Conservation (phyloP, 2,888 invertebrate genomes). For the Heliconius ismenius region DNA sequence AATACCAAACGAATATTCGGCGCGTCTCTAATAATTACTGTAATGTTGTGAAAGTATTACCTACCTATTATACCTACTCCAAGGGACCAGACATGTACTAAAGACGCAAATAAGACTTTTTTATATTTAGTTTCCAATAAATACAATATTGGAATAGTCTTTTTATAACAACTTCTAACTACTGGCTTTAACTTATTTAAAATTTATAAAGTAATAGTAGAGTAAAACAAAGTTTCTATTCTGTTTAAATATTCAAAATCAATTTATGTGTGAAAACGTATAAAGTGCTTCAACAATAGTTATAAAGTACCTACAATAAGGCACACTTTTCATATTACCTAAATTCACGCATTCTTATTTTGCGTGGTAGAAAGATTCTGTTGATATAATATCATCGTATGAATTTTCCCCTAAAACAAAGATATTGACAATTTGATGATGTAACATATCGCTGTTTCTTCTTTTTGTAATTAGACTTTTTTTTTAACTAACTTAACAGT, state of each 20-base stretch:
- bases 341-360: not conserved
- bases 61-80: too few relatives aligned
- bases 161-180: constrained; percentile 1
- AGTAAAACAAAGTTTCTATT: not conserved
- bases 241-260: constrained; percentile 11
- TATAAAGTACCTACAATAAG: not conserved
- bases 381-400: not conserved
- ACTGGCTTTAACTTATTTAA: not conserved
- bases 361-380: not conserved
- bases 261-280: not conserved
- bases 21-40: too few relatives aligned
- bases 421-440: not conserved
- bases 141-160: not conserved
- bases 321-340: not conserved
- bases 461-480: too few relatives aligned
- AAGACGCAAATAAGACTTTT: too few relatives aligned
- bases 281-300: not conserved
- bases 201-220: constrained; percentile 9
- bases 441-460: too few relatives aligned
- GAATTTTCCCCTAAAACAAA: not conserved
- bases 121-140: not conserved
- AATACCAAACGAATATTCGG: too few relatives aligned
- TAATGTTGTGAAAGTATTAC: too few relatives aligned
- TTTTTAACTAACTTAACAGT: too few relatives aligned
- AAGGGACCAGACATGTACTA: too few relatives aligned